phyloP scores from a whole-genome alignment of 2,113 vertebrate genomes.

The Callipepla squamata region DNA sequence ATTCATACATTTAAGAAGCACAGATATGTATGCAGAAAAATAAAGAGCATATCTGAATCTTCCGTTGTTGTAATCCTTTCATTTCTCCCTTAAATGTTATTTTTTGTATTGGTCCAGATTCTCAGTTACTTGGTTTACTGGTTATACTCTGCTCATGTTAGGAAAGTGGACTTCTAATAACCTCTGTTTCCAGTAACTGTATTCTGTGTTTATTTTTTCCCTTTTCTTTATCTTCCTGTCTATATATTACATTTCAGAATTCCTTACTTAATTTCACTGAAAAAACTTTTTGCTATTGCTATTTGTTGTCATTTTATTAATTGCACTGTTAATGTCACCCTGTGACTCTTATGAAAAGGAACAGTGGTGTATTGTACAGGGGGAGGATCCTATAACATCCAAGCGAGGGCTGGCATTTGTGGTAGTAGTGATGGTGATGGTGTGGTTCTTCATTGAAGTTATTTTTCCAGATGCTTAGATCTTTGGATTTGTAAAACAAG shows the following conservation, averaged over 20 bases:
- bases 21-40: background rate
- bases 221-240: rapidly evolving
- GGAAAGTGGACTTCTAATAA: background rate
- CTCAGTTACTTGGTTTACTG: background rate
- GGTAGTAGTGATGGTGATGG: background rate
- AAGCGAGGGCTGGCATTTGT: background rate
- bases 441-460: background rate
- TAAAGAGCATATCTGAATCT: background rate
- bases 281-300: background rate
- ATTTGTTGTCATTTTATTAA: conserved; percentile 15
- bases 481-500: background rate
- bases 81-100: background rate
- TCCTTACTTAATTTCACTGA: background rate
- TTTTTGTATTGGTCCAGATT: background rate
- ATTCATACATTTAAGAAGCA: background rate
- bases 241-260: background rate
- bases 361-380: background rate
- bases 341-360: background rate
- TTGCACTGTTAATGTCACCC: background rate
- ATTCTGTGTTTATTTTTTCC: background rate
- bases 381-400: background rate
- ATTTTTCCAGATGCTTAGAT: background rate
- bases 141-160: background rate
- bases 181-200: background rate
- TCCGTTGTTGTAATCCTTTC: background rate